Percentiles rank a stretch among this genome's conserved stretches.
phyloP scores from a whole-genome alignment of 2,888 invertebrate species.

The Ophonus ardosiacus region DNA sequence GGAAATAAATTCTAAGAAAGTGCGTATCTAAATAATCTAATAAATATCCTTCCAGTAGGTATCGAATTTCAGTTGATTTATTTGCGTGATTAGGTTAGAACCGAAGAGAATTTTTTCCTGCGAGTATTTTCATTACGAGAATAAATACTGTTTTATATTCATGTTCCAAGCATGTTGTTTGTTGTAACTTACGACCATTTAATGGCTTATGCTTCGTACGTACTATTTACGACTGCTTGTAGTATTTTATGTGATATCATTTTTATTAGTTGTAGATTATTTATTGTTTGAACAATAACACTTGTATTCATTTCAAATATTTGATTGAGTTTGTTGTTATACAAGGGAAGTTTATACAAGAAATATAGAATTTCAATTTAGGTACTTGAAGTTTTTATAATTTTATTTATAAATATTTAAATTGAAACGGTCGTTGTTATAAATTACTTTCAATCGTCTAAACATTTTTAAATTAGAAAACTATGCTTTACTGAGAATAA shows the following conservation, averaged over 20 bases:
- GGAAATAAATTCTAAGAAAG: slow-evolving; percentile 7
- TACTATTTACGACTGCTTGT: slow-evolving; percentile 34
- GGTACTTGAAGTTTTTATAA: no score
- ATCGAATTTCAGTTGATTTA: slow-evolving; percentile 51
- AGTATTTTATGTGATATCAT: slow-evolving; percentile 47
- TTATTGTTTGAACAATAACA: slow-evolving; percentile 19
- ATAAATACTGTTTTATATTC: slow-evolving; percentile 59
- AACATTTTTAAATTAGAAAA: no score
- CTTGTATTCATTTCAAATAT: not conserved
- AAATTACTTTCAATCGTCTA: no score
- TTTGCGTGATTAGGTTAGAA: slow-evolving; percentile 41
- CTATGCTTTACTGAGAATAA: no score
- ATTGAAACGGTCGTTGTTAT: no score
- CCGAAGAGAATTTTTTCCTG: slow-evolving; percentile 20
- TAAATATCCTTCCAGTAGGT: slow-evolving; percentile 15
- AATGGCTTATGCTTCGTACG: slow-evolving; percentile 44
- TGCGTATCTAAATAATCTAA: slow-evolving; percentile 30
- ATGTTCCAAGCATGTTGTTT: slow-evolving; percentile 40
- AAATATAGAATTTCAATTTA: not conserved
- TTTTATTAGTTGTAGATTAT: slow-evolving; percentile 44
- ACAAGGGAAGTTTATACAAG: not conserved
- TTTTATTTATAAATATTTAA: no score
- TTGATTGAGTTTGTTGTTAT: slow-evolving; percentile 9
- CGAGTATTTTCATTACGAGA: slow-evolving; percentile 57
- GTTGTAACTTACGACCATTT: slow-evolving; percentile 52